Conservation (phyloP, 1,140 invertebrate species). For the Triops longicaudatus region DNA sequence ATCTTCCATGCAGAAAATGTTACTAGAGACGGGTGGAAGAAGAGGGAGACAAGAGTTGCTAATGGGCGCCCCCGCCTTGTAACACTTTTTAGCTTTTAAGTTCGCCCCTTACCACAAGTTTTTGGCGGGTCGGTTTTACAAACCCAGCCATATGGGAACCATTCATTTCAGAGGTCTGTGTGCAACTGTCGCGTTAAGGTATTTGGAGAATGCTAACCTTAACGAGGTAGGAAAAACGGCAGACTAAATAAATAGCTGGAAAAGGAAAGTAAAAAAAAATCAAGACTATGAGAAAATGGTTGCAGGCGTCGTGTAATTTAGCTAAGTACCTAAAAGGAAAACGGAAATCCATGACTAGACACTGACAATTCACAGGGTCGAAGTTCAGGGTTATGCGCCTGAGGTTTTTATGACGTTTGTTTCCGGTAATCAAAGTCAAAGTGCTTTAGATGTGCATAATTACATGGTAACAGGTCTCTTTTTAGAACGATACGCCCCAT, state of each 20-base stretch:
- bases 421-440: neutral
- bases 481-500: neutral
- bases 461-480: neutral
- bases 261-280: neutral
- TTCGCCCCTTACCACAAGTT: neutral
- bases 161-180: neutral
- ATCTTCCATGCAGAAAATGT: neutral
- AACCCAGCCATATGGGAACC: neutral
- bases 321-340: neutral
- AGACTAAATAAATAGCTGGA: neutral
- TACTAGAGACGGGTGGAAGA: neutral
- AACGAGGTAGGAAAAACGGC: neutral
- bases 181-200: neutral
- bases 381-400: neutral
- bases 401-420: neutral
- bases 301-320: neutral
- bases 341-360: neutral
- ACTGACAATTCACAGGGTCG: neutral
- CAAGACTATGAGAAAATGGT: neutral
- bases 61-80: constrained; percentile 13
- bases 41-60: constrained; percentile 5
- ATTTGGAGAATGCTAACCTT: neutral
- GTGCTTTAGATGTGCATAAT: neutral
- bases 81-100: constrained; percentile 2
- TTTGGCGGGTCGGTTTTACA: neutral